Base-by-base conservation (phyloP, 2,113 vertebrate genomes). In the Ammospiza caudacuta region DNA sequence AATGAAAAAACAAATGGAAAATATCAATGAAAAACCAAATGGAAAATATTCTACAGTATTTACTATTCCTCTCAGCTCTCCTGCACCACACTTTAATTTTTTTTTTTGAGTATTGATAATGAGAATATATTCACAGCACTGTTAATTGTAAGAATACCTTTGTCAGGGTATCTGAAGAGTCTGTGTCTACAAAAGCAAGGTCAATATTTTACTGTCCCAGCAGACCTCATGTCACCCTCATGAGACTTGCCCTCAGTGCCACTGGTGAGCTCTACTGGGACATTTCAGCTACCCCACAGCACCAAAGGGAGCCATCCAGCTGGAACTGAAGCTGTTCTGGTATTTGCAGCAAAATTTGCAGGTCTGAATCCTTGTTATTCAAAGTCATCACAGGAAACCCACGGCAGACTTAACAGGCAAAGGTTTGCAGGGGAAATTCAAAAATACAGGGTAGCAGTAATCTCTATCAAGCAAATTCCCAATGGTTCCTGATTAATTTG, bases 351-450 rank as follows among this genome's bases (percentile, higher is more conserved):
- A 83, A 46, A 90, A 90, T 43, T 9, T 31, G 44, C 10, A 51
- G 55, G 59, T 73, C 49, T n/a, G 68, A 62, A 67, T 43, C 25
- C 46, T 85, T 5, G 1, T 19, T 35, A 46, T n/a, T 69, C 35
- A 73, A 67, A 82, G 54, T 6, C 23, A 43, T 35, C 46, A 79
- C 27, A 83, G 49, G 55, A 82, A 85, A 58, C 3, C 4, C 27
- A 70, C 0, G 0, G 35, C 7, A 57, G 7, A 43, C 14, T 64
- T 35, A n/a, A 63, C 0, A 0, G 15, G 43, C 3, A 6, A 59
- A 80, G 51, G 70, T 72, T 68, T 55, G 35, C 5, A 13, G 4
- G 35, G 37, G 51, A 79, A 91, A 9, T 31, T 47, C 2, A 21
- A 82, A 83, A 84, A 58, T 6, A 73, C 2, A 31, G 28, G 8